Percentiles rank a stretch among this genome's conserved stretches.
Evolutionary conservation across 2,797 vertebrate species (phyloP).

Genomic region (Sternotherus odoratus): DNA sequence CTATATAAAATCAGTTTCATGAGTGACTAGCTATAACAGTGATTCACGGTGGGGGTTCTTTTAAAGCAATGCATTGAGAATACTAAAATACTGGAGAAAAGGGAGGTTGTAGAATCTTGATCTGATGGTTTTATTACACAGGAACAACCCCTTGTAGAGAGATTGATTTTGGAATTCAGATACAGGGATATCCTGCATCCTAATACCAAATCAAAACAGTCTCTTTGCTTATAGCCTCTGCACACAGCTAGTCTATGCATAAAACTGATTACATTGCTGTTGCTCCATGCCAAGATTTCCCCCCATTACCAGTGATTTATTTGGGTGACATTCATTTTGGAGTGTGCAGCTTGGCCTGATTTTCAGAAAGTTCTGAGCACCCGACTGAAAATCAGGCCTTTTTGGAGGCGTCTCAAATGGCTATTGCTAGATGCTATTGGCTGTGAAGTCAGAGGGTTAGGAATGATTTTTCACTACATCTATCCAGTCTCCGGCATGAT

Average conservation of each 20-base stretch:
- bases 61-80: neutral
- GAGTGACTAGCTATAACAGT: fast-evolving
- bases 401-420: conserved; percentile 9
- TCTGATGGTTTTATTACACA: neutral
- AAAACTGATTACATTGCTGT: neutral
- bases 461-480: conserved; percentile 20
- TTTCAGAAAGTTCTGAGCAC: neutral
- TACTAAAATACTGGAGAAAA: neutral
- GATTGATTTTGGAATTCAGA: neutral
- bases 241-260: neutral
- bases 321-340: neutral
- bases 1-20: fast-evolving
- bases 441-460: conserved; percentile 35
- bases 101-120: neutral
- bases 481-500: neutral
- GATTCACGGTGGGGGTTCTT: neutral
- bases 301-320: neutral
- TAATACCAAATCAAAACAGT: neutral
- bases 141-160: fast-evolving
- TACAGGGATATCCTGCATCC: neutral
- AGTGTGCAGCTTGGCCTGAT: neutral
- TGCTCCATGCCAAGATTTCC: neutral
- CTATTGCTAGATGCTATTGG: conserved; percentile 21
- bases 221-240: neutral
- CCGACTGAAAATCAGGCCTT: conserved; percentile 1